Evolutionary conservation across 2,888 invertebrate genomes (phyloP), one percentile per base, ranked within the genome.

Genomic region (Acanthacorydalis orientalis): DNA sequence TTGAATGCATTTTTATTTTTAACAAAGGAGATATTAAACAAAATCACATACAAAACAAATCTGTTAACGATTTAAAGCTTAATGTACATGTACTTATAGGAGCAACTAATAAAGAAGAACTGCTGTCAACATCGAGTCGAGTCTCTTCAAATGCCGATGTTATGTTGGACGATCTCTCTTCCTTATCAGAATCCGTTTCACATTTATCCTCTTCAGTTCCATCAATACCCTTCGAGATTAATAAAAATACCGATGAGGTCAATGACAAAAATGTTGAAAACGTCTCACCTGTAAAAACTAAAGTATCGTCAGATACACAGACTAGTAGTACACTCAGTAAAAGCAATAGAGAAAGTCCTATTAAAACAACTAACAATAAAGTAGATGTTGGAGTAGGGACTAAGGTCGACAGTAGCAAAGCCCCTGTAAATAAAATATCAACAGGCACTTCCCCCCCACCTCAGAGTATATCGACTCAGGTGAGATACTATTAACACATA

Each of bases 361-460:
- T 23, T 23, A 15, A 42, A 15, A 42, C 31, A 2, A 42, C 14
- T 16, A 37, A 16, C 11, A 33, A 15, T 33, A 45, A 45, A 45
- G 46, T 46, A 8, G 46, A 46, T 14, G 38, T 31, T 11, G 46
- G 46, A 31, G 46, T 46, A 12, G 46, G 46, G 2, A 38, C 46
- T 4, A 31, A 51, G 39, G 31, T 34, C 40, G 48, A 48, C 46
- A 31, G 55, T 46, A 42, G 54, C 50, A 47, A 52, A 55, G 48
- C 50, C 44, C 6, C 32, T 35, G 32, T 43, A 32, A 48, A 40
- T 47, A 60, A 65, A 32, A 66, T 68, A 40, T 83, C 83, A 49
- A 84, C 80, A 44, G 86, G 83, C 50, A 88, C 88, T 33, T 88
- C 87, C 33, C 88, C 89, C 40, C 85, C 87, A 33, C 88, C 89